These are phyloP conservation scores for Manduca sexta DNA, from an alignment of 1,140 invertebrate genomes.

Conservation along the genomic window DNA sequence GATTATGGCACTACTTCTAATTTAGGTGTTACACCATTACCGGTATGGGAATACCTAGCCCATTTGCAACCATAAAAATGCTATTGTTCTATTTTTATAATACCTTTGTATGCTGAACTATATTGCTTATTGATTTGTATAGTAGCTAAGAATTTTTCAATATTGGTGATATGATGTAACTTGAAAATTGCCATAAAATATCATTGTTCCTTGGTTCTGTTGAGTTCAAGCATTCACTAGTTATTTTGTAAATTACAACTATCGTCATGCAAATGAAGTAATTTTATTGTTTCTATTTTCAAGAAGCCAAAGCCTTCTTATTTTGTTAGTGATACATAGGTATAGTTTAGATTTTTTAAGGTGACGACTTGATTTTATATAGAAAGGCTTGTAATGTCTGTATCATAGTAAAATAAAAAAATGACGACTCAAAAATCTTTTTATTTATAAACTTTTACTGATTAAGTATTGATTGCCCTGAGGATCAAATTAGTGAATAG, in stretches of 20 bases:
- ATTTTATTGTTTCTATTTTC: constrained; percentile 37
- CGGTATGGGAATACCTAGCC: no score
- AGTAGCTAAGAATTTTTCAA: no score
- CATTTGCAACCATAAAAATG: no score
- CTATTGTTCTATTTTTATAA: no score
- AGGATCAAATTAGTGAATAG: no score
- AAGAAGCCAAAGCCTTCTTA: constrained; percentile 67
- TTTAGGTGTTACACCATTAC: no score
- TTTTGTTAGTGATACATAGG: constrained; percentile 36
- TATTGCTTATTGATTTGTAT: no score
- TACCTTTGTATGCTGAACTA: no score
- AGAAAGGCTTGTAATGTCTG: constrained; percentile 1
- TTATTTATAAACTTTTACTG: not conserved
- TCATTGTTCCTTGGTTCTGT: constrained; percentile 1
- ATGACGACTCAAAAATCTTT: not conserved
- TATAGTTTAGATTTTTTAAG: constrained; percentile 45
- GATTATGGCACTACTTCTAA: no score
- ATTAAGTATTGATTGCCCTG: no score
- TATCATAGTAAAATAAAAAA: constrained; percentile 2
- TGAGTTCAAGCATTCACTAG: not conserved
- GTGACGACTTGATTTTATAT: constrained; percentile 15
- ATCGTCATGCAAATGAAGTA: constrained; percentile 3
- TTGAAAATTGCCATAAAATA: not conserved
- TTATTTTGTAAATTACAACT: not conserved
- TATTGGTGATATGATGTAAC: no score